Percentiles rank a stretch among this genome's conserved stretches.
Evolutionary conservation across 2,797 vertebrate species (phyloP).

Genomic region (Crossoptilon crossoptilon): DNA sequence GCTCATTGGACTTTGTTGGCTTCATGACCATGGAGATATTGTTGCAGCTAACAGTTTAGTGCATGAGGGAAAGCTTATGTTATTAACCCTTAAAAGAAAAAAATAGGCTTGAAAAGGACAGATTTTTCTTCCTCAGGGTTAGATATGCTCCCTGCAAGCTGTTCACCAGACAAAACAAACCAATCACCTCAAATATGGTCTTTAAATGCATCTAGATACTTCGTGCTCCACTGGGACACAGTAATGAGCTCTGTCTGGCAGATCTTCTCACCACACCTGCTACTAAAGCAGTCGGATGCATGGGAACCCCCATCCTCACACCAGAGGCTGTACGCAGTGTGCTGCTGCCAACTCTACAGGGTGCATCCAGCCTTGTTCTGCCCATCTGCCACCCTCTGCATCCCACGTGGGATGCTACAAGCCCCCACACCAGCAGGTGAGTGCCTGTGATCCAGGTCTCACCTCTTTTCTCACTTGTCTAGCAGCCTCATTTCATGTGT

Average conservation of each 20-base stretch:
- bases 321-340: neutral
- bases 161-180: neutral
- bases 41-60: neutral
- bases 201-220: neutral
- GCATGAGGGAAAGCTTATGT: neutral
- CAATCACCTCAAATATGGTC: neutral
- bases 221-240: conserved; percentile 5
- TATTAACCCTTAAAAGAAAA: neutral
- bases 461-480: conserved; percentile 20
- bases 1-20: neutral
- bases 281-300: neutral
- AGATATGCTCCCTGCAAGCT: conserved; percentile 13
- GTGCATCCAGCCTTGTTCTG: neutral
- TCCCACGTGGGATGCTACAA: rapidly evolving
- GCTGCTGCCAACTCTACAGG: neutral
- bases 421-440: rapidly evolving
- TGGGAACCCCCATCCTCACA: neutral
- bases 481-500: conserved; percentile 15
- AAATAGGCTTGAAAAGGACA: neutral
- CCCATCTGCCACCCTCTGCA: neutral
- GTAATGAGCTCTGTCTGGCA: conserved; percentile 22
- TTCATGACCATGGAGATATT: neutral
- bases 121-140: neutral
- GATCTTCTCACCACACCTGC: conserved; percentile 4
- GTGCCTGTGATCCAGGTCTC: neutral